Evolutionary conservation across 2,113 vertebrate genomes (phyloP).

Genomic region (Hemibagrus wyckioides): DNA sequence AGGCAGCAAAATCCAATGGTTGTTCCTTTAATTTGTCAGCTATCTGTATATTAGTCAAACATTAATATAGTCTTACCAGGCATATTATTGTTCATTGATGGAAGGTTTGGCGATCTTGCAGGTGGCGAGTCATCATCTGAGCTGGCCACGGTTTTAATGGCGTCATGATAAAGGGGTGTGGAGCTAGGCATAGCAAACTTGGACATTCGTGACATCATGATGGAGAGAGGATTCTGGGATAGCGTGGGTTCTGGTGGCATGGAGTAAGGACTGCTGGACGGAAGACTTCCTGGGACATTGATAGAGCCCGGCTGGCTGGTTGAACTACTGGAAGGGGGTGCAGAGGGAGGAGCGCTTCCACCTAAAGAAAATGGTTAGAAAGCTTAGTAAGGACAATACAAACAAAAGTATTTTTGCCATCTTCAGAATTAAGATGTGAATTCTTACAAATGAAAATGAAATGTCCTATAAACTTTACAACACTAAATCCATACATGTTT

Average conservation of each 20-base stretch:
- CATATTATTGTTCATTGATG: conserved; percentile 91
- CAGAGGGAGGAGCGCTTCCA: conserved; percentile 85
- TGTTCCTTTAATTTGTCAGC: neutral
- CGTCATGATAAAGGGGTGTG: conserved; percentile 96
- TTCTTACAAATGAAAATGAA: neutral
- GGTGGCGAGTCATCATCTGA: conserved; percentile 98
- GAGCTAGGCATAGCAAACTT: conserved; percentile 99
- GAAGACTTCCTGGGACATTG: conserved; percentile 84
- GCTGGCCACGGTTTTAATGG: conserved; percentile 99
- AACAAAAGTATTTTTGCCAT: neutral
- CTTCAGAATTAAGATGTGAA: neutral
- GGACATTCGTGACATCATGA: conserved; percentile 99
- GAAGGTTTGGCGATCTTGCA: conserved; percentile 94
- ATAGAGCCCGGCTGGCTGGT: conserved; percentile 71
- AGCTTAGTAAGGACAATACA: neutral
- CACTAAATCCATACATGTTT: neutral
- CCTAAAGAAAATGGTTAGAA: conserved; percentile 66
- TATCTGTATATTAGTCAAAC: neutral
- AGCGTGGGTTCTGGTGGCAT: conserved; percentile 96
- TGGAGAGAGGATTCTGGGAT: conserved; percentile 97
- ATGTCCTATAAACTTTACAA: neutral
- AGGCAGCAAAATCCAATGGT: neutral
- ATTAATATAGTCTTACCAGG: conserved; percentile 74
- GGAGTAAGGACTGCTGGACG: conserved; percentile 92
- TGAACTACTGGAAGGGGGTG: conserved; percentile 86